Evolutionary conservation across 1,140 invertebrate genomes (phyloP), one percentile per base, ranked within the genome.

Genomic region (Ylistrum balloti): DNA sequence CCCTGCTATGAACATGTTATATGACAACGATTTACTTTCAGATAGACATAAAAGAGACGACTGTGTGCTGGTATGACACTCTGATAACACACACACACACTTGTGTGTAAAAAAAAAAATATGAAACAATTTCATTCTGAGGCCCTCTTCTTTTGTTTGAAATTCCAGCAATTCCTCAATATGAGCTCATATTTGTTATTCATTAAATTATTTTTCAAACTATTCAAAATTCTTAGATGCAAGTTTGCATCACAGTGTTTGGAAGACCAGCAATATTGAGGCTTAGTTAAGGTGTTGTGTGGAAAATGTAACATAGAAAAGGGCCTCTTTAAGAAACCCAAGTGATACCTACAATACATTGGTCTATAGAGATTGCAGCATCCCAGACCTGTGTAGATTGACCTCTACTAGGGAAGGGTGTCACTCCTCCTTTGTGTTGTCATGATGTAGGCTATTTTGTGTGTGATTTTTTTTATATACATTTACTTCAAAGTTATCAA

Each of bases 51-150:
- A 74, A 74, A 74, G 56, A 74, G 56, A 74, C 56, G 56, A 28
- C 56, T 74, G 56, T 74, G 56, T 74, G 56, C 56, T 74, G 56
- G 56, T 74, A 74, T 74, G 56, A 74, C 56, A 74, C 56, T 74
- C 56, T 28, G 56, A 28, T 74, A 74, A 28, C 56, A 74, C 56
- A 48, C n/a, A n/a, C n/a, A n/a, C 45, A 74, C 17, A 28, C 56
- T 74, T 11, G 56, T 74, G 56, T 74, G 56, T 5, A 74, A 74
- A 5, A n/a, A 74, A 74, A 74, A n/a, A 74, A 74, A 74, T n/a
- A n/a, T 74, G n/a, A 74, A n/a, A 28, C 28, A 28, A 28, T 74
- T 74, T 74, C 22, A 74, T 74, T 28, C 22, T 13, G 28, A 74
- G 56, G 56, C 56, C 56, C 7, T 74, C 28, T 74, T 74, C 56